Evolutionary conservation across 2,888 invertebrate species (phyloP), one percentile per base, ranked within the genome.

Genomic region (Agrochola lota): DNA sequence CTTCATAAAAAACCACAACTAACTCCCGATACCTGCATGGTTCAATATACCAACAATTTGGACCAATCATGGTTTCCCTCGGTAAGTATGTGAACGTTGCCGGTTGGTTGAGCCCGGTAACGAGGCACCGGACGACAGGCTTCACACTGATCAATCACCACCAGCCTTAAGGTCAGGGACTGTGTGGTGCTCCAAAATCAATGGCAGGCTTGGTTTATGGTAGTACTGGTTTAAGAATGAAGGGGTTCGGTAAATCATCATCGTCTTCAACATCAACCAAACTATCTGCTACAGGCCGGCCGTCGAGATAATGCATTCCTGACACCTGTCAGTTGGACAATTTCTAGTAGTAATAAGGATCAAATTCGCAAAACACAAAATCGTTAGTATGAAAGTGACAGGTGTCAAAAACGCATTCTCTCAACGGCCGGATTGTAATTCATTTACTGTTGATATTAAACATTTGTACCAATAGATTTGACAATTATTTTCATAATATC

Each of bases 61-160:
- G 79, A 77, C 80, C 84, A 86, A 87, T 87, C 87, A 87, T 66
- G 76, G 78, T 78, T 71, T 82, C 85, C 84, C 79, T 80, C 69
- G 70, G 78, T 81, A 84, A 78, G 87, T 81, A 88, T 86, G 84
- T 82, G 80, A 83, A 85, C 78, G 83, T 81, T 86, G 77, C 77
- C 80, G 85, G 77, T 87, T 71, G 87, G 90, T 90, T 90, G 90
- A 79, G 26, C 69, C 9, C 83, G 17, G 81, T 90, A 90, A 90
- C 83, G 72, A 90, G 83, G 78, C 76, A 75, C 80, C 86, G 81
- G 82, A 82, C 69, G 69, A 69, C 77, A 76, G 77, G 72, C 71
- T 49, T 75, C 76, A 71, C 76, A 67, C 79, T 83, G 86, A 86
- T 87, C 87, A 83, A 85, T 87, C 83, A 75, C 71, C 68, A 85